Evolutionary conservation across 2,888 invertebrate species (phyloP).

Genomic region (Apocheima hispidaria): DNA sequence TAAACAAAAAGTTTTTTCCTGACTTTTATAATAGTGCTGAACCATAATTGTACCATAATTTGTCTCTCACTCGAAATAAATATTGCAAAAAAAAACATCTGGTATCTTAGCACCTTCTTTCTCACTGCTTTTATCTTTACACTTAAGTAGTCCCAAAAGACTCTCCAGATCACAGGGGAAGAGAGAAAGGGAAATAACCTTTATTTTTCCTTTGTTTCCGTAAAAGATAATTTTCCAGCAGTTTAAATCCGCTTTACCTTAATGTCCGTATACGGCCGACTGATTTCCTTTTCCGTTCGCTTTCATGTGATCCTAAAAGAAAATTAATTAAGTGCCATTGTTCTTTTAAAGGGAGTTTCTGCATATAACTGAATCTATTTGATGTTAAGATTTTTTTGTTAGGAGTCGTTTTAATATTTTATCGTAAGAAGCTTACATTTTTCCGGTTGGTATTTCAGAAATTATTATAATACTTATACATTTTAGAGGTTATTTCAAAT

Average conservation of each 20-base stretch:
- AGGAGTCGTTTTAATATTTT: background rate
- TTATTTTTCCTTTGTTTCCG: slow-evolving; percentile 44
- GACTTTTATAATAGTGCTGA: no score
- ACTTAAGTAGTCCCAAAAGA: slow-evolving; percentile 34
- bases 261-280: slow-evolving; percentile 63
- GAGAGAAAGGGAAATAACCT: slow-evolving; percentile 38
- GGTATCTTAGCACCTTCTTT: slow-evolving; percentile 8
- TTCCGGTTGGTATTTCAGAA: no score
- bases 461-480: no score
- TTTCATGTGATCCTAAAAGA: slow-evolving; percentile 72
- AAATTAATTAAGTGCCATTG: slow-evolving; percentile 80
- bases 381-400: slow-evolving; percentile 29
- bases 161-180: slow-evolving; percentile 29
- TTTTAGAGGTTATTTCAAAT: no score
- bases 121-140: slow-evolving; percentile 26
- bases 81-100: background rate
- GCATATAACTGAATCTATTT: slow-evolving; percentile 59
- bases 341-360: slow-evolving; percentile 66
- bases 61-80: background rate
- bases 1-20: no score
- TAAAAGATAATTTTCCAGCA: slow-evolving; percentile 56
- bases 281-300: slow-evolving; percentile 63
- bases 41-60: no score
- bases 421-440: no score
- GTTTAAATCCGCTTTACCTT: slow-evolving; percentile 70